Evolutionary conservation across 1,140 invertebrate genomes (phyloP).

Genomic region (Brachystomella parvula): DNA sequence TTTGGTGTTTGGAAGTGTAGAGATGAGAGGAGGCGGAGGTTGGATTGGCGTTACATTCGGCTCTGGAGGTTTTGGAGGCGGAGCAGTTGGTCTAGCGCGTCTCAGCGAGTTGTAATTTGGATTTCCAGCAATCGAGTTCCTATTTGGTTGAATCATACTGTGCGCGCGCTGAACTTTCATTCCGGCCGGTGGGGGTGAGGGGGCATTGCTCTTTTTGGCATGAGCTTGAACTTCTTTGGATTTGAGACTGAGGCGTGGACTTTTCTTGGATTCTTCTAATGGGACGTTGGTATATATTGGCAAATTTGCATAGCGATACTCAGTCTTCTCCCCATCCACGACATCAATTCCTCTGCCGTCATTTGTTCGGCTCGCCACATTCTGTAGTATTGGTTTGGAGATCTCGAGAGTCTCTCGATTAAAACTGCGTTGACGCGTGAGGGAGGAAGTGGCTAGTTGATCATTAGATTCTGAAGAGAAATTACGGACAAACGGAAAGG

Average conservation of each 20-base stretch:
- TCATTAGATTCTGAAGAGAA: conserved; percentile 19
- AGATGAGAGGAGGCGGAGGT: conserved; percentile 52
- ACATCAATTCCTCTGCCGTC: neutral
- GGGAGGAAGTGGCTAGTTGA: neutral
- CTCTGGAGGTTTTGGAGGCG: conserved; percentile 38
- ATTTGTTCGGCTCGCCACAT: conserved; percentile 6
- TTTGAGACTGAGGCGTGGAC: neutral
- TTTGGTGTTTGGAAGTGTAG: conserved; percentile 40
- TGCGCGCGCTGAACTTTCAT: conserved; percentile 26
- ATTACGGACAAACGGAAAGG: conserved; percentile 32
- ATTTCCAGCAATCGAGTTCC: conserved; percentile 26
- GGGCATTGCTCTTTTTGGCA: conserved; percentile 6
- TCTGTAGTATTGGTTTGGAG: conserved; percentile 34
- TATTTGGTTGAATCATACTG: conserved; percentile 36
- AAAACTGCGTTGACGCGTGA: conserved; percentile 21
- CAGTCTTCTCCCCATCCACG: conserved; percentile 5
- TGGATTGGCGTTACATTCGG: neutral
- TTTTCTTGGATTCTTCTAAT: neutral
- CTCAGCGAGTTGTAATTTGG: conserved; percentile 34
- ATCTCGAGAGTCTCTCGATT: conserved; percentile 31
- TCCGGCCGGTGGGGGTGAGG: neutral
- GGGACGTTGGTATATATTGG: conserved; percentile 7
- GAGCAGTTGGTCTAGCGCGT: conserved; percentile 24
- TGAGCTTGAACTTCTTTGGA: neutral
- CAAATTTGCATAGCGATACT: neutral